A percentile compares a stretch with the other conserved stretches of the same genome.
Conservation (phyloP, 2,113 vertebrate species). For the Leucoraja erinaceus region DNA sequence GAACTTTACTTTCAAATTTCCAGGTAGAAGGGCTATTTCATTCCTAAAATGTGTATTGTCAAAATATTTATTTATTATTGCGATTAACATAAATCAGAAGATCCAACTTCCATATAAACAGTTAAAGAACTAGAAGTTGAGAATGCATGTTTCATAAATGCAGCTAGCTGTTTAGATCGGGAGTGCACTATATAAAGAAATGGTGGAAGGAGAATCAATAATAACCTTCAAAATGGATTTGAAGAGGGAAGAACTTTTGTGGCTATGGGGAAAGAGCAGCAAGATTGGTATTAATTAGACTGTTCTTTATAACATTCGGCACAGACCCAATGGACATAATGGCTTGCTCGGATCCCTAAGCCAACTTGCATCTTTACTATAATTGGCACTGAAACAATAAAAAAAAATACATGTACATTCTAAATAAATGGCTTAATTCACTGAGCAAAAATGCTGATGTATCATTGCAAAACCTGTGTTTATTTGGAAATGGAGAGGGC, state of each 20-base stretch:
- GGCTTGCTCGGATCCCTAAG: neutral
- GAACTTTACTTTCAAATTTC: constrained; percentile 49
- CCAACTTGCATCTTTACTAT: neutral
- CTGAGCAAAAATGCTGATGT: neutral
- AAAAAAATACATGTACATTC: neutral
- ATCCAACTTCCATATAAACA: neutral
- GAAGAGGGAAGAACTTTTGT: neutral
- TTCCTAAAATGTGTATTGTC: constrained; percentile 48
- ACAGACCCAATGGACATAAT: neutral
- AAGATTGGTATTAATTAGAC: too few species aligned
- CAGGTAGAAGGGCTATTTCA: constrained; percentile 44
- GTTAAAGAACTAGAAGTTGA: neutral
- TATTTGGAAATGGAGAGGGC: neutral
- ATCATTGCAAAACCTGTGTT: neutral
- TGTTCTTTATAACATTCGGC: too few species aligned
- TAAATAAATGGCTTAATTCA: neutral
- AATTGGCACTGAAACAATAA: too few species aligned
- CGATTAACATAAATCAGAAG: neutral
- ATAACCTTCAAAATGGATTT: neutral
- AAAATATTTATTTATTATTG: neutral
- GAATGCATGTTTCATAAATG: neutral
- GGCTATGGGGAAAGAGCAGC: neutral
- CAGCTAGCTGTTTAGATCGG: neutral
- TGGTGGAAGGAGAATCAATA: too few species aligned
- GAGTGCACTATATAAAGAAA: neutral